Evolutionary conservation across 1,140 invertebrate genomes (phyloP).

Genomic region (Drosophila varians): DNA sequence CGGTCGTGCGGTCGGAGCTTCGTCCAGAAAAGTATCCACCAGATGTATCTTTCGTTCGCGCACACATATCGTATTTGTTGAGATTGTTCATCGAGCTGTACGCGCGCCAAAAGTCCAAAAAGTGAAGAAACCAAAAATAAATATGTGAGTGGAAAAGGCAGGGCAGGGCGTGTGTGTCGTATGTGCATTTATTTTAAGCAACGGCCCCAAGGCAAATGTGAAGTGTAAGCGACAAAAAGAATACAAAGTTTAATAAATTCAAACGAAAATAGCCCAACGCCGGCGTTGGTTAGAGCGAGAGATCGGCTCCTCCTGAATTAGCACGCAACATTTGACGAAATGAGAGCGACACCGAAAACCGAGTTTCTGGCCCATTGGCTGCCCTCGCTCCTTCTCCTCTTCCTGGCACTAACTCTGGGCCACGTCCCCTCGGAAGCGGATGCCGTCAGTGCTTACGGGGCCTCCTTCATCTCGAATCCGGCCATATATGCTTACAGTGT

Average conservation of each 20-base stretch:
- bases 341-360: conserved; percentile 68
- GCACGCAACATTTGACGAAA: conserved; percentile 53
- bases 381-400: conserved; percentile 23
- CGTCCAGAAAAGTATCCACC: not conserved
- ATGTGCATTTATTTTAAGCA: conserved; percentile 69
- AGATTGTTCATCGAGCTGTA: conserved; percentile 8
- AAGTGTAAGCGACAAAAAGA: conserved; percentile 58
- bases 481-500: conserved; percentile 72
- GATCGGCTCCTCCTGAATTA: conserved; percentile 26
- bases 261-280: conserved; percentile 53
- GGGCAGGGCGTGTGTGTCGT: conserved; percentile 22
- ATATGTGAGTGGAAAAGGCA: conserved; percentile 47
- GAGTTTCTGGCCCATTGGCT: conserved; percentile 40
- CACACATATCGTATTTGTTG: conserved; percentile 21
- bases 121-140: conserved; percentile 69
- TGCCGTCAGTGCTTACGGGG: conserved; percentile 49
- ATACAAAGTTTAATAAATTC: conserved; percentile 36
- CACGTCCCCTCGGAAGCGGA: conserved; percentile 6
- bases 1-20: conserved; percentile 37
- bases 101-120: conserved; percentile 57
- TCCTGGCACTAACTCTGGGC: conserved; percentile 11
- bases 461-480: conserved; percentile 75
- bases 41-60: conserved; percentile 8
- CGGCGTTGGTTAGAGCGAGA: conserved; percentile 22
- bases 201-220: conserved; percentile 58